Conservation (phyloP, 2,113 vertebrate genomes). For the Arizona elegans region DNA sequence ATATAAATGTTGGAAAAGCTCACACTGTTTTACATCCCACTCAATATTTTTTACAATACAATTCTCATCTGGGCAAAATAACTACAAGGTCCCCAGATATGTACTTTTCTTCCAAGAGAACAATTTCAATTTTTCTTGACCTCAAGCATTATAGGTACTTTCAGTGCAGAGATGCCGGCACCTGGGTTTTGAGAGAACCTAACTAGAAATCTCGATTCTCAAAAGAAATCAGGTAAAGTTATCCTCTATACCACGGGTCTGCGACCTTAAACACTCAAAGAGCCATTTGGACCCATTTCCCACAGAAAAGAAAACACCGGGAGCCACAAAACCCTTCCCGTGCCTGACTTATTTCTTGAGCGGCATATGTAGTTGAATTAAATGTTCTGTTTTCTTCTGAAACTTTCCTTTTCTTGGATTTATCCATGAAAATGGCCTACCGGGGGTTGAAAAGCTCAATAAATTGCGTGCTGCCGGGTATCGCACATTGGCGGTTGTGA, state of each 20-base stretch:
- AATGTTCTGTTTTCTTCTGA: too few species aligned
- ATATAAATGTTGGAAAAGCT: neutral
- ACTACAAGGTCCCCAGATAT: neutral
- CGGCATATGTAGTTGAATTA: too few species aligned
- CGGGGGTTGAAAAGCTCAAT: too few species aligned
- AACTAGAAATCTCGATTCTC: neutral
- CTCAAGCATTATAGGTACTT: neutral
- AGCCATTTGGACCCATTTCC: too few species aligned
- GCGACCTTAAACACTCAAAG: too few species aligned
- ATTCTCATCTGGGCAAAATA: neutral
- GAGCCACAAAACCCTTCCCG: too few species aligned
- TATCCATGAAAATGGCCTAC: too few species aligned
- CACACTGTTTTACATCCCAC: neutral
- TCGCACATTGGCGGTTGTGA: too few species aligned
- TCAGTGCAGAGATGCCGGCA: neutral
- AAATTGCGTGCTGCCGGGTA: too few species aligned
- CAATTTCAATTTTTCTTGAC: neutral
- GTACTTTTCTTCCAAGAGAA: neutral
- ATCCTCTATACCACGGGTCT: neutral
- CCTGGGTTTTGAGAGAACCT: neutral
- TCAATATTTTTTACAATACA: neutral
- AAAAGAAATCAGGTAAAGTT: neutral
- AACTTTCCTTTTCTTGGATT: too few species aligned
- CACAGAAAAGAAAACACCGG: too few species aligned
- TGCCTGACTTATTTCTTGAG: too few species aligned